These are phyloP conservation scores for Bubalus kerabau DNA, from an alignment of 2,113 vertebrate species.

Conservation along the genomic window DNA sequence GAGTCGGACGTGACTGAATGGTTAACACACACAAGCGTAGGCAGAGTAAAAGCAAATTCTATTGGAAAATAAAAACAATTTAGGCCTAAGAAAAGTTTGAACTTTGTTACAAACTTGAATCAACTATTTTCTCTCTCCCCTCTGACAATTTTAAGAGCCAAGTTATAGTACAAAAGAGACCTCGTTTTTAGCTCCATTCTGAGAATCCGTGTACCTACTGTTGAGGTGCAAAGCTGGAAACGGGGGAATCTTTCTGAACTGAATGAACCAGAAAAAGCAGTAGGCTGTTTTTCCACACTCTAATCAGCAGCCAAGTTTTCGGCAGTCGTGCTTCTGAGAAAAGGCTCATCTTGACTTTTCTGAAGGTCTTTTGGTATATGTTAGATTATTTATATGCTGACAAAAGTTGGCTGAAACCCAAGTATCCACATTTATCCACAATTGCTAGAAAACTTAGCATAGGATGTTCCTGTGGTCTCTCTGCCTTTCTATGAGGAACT, in stretches of 20 bases:
- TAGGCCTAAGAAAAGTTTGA: not conserved
- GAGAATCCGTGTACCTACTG: not conserved
- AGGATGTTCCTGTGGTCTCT: not conserved
- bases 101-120: not conserved
- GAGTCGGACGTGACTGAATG: not conserved
- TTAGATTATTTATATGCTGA: conserved; percentile 42
- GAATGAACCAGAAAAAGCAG: not conserved
- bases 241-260: not conserved
- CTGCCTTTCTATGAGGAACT: conserved; percentile 2
- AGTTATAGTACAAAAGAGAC: not conserved
- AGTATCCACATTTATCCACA: not conserved
- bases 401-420: conserved; percentile 49
- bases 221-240: not conserved
- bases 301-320: not conserved
- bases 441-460: conserved; percentile 55
- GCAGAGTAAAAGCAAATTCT: not conserved
- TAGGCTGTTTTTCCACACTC: not conserved
- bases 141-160: not conserved
- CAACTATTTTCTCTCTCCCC: not conserved
- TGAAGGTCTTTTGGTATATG: not conserved
- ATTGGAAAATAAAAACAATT: not conserved
- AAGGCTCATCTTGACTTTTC: not conserved
- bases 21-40: not conserved
- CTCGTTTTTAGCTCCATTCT: not conserved
- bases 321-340: not conserved